Evolutionary conservation across 2,888 invertebrate genomes (phyloP).

Genomic region (Drosophila neotestacea): DNA sequence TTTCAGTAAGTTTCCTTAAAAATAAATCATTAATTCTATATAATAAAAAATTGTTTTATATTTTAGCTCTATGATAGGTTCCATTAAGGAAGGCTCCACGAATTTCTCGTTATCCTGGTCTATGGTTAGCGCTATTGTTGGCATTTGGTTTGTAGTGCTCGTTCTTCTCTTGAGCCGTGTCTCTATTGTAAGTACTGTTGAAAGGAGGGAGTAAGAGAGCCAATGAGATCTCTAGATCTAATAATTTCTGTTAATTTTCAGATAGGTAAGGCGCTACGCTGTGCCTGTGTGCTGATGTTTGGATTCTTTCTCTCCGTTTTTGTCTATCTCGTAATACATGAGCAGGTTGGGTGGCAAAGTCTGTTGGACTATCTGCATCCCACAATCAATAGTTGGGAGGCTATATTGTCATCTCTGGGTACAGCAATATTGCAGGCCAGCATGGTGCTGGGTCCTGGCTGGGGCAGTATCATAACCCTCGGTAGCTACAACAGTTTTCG

Average conservation of each 20-base stretch:
- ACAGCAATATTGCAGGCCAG: conserved; percentile 76
- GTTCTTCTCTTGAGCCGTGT: conserved; percentile 72
- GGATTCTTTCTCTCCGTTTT: conserved; percentile 76
- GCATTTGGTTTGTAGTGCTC: conserved; percentile 76
- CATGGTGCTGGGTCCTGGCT: conserved; percentile 94
- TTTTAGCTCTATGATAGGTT: conserved; percentile 74
- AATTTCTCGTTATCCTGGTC: conserved; percentile 75
- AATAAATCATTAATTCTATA: no score
- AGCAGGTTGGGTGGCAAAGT: conserved; percentile 54
- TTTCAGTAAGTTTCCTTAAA: conserved; percentile 71
- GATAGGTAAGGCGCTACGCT: conserved; percentile 83
- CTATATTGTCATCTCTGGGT: conserved; percentile 46
- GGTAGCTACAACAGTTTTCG: conserved; percentile 93
- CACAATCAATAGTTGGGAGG: conserved; percentile 49
- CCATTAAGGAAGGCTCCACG: conserved; percentile 56
- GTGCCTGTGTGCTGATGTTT: conserved; percentile 77
- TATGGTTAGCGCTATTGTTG: conserved; percentile 66
- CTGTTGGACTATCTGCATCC: conserved; percentile 65
- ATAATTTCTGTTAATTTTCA: conserved; percentile 26
- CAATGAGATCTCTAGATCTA: background rate
- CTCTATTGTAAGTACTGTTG: conserved; percentile 69
- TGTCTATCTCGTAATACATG: conserved; percentile 69
- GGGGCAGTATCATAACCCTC: conserved; percentile 93
- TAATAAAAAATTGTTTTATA: background rate
- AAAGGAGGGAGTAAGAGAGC: no score